A percentile compares a stretch with the other conserved stretches of the same genome.
Conservation (phyloP, 2,888 invertebrate genomes). For the Danaus chrysippus region DNA sequence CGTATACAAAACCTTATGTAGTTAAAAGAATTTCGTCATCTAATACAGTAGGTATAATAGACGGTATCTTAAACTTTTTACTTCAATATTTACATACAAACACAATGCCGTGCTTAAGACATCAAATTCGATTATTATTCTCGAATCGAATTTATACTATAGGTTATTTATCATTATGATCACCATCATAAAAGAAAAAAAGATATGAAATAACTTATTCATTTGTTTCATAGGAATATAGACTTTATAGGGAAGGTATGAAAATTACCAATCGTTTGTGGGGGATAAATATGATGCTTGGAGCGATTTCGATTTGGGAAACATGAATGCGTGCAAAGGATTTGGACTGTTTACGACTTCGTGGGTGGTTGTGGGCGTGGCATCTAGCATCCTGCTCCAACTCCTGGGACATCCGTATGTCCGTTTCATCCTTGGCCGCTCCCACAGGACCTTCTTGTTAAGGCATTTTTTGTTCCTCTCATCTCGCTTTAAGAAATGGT, state of each 20-base stretch:
- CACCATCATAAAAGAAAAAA: constrained; percentile 72
- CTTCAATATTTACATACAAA: constrained; percentile 16
- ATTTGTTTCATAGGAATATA: constrained; percentile 48
- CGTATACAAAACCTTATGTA: neutral
- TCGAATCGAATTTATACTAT: constrained; percentile 69
- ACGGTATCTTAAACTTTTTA: neutral
- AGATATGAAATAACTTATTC: constrained; percentile 72
- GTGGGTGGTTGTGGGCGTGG: constrained; percentile 79
- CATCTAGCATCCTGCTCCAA: constrained; percentile 50
- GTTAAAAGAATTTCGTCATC: neutral
- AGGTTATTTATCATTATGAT: constrained; percentile 77
- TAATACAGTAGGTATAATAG: neutral
- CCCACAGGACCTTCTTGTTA: constrained; percentile 78
- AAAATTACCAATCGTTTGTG: constrained; percentile 48
- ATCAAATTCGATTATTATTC: constrained; percentile 77
- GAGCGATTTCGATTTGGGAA: constrained; percentile 77
- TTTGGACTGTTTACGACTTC: constrained; percentile 78
- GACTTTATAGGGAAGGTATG: constrained; percentile 44
- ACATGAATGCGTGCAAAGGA: constrained; percentile 78
- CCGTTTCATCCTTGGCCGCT: constrained; percentile 65
- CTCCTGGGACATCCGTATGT: constrained; percentile 38
- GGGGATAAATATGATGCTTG: constrained; percentile 52
- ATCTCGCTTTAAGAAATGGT: constrained; percentile 69
- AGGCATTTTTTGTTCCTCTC: constrained; percentile 73
- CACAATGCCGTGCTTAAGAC: constrained; percentile 68